Base-by-base conservation (phyloP, 2,888 invertebrate species). In the Macaria liturata region DNA sequence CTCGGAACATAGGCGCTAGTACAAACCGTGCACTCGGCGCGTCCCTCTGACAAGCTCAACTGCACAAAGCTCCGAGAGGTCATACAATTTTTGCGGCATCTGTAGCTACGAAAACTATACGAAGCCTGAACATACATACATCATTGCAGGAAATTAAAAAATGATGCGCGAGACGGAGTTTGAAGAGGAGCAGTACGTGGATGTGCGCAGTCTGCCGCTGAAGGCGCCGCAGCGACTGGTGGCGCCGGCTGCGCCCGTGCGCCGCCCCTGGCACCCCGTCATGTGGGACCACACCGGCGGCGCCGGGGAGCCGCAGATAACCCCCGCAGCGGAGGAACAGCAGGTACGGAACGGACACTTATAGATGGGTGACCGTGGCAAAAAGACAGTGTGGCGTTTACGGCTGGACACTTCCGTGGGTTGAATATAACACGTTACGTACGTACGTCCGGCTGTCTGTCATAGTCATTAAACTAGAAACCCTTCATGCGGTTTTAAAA, bases 231-330 rank as follows among this genome's bases (percentile, higher is more conserved):
- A 86, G 70, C 83, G 78, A 56, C 76, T 86, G 57, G 80, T 92
- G 70, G 86, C 87, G 70, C 92, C 93, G 61, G 84, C 84, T 69
- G 84, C 88, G 68, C 81, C 94, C 61, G 86, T 85, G 75, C 93
- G 93, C 61, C 93, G 93, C 61, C 91, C 93, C 67, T 94, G 94
- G 94, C 94, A 94, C 80, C 94, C 94, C 42, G 93, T 94, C 71
- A 91, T 92, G 93, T 93, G 93, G 93, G 94, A 94, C 81, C 89
- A 84, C 81, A 91, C 85, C 72, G 80, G 82, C 72, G 80, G 82
- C 61, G 68, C 76, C 32, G 86, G 86, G 44, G 66, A 77, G 4
- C 52, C 59, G 2, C 51, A 52, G 20, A 52, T 55, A 9, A 3
- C 42, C n/a, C 3, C 30, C 49, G 32, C 48, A 40, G 59, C 74